Evolutionary conservation across 1,140 invertebrate genomes (phyloP).

Genomic region (Epicauta chinensis): DNA sequence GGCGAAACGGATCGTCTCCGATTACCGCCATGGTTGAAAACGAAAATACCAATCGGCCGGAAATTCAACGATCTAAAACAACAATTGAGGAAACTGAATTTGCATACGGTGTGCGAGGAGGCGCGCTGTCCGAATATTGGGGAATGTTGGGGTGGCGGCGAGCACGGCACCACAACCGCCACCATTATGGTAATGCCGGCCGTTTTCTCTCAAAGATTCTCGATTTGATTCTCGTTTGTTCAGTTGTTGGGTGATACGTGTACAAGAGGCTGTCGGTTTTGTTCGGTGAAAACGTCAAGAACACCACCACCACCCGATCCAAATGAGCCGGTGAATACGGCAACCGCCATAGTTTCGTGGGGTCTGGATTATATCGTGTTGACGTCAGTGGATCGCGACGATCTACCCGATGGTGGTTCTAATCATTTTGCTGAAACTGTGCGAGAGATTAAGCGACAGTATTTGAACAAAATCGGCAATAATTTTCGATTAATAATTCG

Average conservation of each 20-base stretch:
- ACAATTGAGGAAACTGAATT: conserved; percentile 78
- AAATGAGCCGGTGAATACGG: conserved; percentile 89
- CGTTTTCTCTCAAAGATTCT: too few relatives aligned
- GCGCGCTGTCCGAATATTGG: conserved; percentile 99
- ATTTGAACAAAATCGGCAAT: conserved; percentile 24
- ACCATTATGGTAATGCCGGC: conserved; percentile 78
- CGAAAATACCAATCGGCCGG: conserved; percentile 83
- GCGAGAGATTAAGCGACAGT: conserved; percentile 65
- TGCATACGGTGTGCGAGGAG: conserved; percentile 98
- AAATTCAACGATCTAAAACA: conserved; percentile 83
- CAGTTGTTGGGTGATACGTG: conserved; percentile 90
- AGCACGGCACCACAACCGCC: conserved; percentile 78
- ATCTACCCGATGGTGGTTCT: conserved; percentile 87
- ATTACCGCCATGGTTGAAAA: conserved; percentile 96
- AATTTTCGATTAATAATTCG: conserved; percentile 2
- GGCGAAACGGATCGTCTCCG: conserved; percentile 75
- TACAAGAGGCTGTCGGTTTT: conserved; percentile 91
- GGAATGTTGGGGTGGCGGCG: conserved; percentile 97
- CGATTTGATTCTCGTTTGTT: conserved; percentile 22
- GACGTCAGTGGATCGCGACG: conserved; percentile 97
- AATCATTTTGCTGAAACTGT: conserved; percentile 90
- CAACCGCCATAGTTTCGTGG: conserved; percentile 87
- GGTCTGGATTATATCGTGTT: conserved; percentile 96
- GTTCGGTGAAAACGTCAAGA: conserved; percentile 95
- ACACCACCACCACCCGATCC: conserved; percentile 87